These are phyloP conservation scores for Lamproptera curius DNA, from an alignment of 2,888 invertebrate species.

Conservation along the genomic window DNA sequence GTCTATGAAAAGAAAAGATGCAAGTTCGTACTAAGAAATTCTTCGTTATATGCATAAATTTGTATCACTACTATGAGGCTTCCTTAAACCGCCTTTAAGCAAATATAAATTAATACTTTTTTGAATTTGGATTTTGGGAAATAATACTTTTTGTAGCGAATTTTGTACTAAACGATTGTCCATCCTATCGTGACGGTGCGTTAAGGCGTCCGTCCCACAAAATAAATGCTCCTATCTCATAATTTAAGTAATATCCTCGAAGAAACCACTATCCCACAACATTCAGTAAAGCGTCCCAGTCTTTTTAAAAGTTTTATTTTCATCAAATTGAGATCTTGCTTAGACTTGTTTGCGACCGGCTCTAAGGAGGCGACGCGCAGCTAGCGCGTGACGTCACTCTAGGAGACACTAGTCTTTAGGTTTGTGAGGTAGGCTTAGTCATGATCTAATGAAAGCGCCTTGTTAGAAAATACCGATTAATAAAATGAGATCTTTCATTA, in stretches of 20 bases:
- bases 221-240: conserved; percentile 75
- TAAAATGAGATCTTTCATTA: conserved; percentile 79
- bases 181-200: conserved; percentile 53
- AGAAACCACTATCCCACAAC: conserved; percentile 77
- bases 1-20: conserved; percentile 23
- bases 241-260: conserved; percentile 75
- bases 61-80: conserved; percentile 40
- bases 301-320: conserved; percentile 77
- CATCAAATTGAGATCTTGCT: conserved; percentile 78
- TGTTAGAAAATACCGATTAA: conserved; percentile 79
- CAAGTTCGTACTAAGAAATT: conserved; percentile 13
- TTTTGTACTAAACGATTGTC: conserved; percentile 72
- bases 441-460: conserved; percentile 78
- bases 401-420: conserved; percentile 59
- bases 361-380: conserved; percentile 33
- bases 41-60: conserved; percentile 36
- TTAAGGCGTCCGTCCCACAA: conserved; percentile 41
- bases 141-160: conserved; percentile 71
- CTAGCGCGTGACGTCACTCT: conserved; percentile 30
- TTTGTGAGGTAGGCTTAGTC: conserved; percentile 78
- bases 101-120: conserved; percentile 66
- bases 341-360: conserved; percentile 70
- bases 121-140: conserved; percentile 69
- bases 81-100: conserved; percentile 55
- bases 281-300: conserved; percentile 79